Percentiles rank a stretch among this genome's conserved stretches.
These are phyloP conservation scores for Hoplias malabaricus DNA, from an alignment of 2,113 vertebrate genomes.

Conservation along the genomic window DNA sequence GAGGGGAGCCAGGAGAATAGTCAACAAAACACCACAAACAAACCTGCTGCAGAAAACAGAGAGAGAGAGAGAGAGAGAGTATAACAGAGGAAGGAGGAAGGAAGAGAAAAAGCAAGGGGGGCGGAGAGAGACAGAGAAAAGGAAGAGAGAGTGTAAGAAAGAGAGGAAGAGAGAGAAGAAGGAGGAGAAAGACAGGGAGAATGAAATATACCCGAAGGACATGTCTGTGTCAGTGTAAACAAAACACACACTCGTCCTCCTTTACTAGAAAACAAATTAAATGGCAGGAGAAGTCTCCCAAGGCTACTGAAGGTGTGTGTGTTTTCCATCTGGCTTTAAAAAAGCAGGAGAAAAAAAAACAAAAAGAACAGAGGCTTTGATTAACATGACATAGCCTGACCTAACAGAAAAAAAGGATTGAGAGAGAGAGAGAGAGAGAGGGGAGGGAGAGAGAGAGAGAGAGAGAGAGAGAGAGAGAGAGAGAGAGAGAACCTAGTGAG, in stretches of 20 bases:
- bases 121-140: constrained; percentile 1
- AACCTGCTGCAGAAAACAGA: constrained; percentile 36
- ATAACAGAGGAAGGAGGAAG: background rate
- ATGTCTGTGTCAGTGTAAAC: constrained; percentile 51
- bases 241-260: constrained; percentile 39
- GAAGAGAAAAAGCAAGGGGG: background rate
- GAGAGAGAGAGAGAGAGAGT: background rate
- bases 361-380: constrained; percentile 57
- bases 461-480: constrained; percentile 40
- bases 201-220: constrained; percentile 39
- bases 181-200: constrained; percentile 8
- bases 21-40: constrained; percentile 48
- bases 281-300: constrained; percentile 37
- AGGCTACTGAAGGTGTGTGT: constrained; percentile 38
- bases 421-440: constrained; percentile 17
- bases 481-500: constrained; percentile 15
- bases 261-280: constrained; percentile 48
- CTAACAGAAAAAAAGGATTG: constrained; percentile 46
- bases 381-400: constrained; percentile 66
- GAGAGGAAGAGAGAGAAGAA: constrained; percentile 3
- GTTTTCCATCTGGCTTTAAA: constrained; percentile 37
- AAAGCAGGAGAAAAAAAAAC: constrained; percentile 20
- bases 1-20: constrained; percentile 42
- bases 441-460: background rate
- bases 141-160: background rate